Evolutionary conservation across 2,888 invertebrate species (phyloP).

Genomic region (Mallateleia sp.): DNA sequence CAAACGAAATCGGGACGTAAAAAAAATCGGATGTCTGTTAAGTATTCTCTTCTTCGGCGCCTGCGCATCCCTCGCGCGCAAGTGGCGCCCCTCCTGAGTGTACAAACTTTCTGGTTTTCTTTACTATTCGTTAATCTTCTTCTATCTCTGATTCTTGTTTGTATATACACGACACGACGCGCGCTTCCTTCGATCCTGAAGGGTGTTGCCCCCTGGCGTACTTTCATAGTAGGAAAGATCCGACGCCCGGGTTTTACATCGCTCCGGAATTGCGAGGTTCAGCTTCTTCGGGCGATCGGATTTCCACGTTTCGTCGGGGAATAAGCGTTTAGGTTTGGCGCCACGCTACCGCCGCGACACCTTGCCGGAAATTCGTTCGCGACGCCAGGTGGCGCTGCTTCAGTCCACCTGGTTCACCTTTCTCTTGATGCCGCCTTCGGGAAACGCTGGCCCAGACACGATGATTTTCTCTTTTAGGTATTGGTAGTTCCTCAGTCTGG

Average conservation of each 20-base stretch:
- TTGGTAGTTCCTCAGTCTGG: slow-evolving; percentile 92
- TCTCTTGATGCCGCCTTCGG: slow-evolving; percentile 82
- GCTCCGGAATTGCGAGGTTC: background rate
- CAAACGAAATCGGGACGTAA: slow-evolving; percentile 31
- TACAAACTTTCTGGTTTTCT: background rate
- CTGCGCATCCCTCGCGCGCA: slow-evolving; percentile 4
- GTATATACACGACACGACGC: slow-evolving; percentile 14
- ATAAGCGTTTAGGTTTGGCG: slow-evolving; percentile 17
- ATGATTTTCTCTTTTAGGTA: slow-evolving; percentile 91
- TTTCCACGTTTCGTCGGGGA: slow-evolving; percentile 23
- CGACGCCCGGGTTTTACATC: background rate
- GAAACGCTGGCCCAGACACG: slow-evolving; percentile 80
- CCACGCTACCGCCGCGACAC: slow-evolving; percentile 26
- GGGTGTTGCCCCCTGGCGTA: slow-evolving; percentile 48
- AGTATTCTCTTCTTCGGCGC: background rate
- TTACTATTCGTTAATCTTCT: background rate
- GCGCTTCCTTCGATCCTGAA: background rate
- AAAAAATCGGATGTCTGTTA: background rate
- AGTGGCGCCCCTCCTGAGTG: slow-evolving; percentile 29
- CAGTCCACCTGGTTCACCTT: slow-evolving; percentile 76
- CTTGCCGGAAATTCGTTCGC: slow-evolving; percentile 15
- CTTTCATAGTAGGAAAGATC: slow-evolving; percentile 49
- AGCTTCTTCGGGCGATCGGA: slow-evolving; percentile 13
- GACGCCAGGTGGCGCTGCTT: slow-evolving; percentile 27
- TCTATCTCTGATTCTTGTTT: background rate